These are phyloP conservation scores for Drosophila algonquin DNA, from an alignment of 2,888 invertebrate species.

Conservation along the genomic window DNA sequence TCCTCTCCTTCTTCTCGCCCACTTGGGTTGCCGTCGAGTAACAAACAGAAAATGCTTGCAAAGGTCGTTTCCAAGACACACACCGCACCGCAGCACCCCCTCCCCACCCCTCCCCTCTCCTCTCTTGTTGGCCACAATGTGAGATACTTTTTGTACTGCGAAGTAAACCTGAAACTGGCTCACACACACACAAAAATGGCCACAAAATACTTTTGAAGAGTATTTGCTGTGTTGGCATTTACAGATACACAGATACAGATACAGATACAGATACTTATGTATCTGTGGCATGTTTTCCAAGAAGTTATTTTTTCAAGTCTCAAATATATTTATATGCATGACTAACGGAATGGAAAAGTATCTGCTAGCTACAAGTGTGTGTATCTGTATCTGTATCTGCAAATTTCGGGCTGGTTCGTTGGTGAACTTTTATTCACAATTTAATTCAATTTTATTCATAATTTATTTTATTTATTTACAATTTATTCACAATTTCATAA, in stretches of 20 bases:
- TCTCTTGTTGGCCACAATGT: conserved; percentile 4
- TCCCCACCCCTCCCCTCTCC: neutral
- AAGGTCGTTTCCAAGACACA: conserved; percentile 42
- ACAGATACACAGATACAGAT: neutral
- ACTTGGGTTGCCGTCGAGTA: conserved; percentile 21
- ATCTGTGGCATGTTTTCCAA: conserved; percentile 46
- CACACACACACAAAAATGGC: conserved; percentile 23
- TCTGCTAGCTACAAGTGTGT: conserved; percentile 6
- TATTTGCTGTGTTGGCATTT: conserved; percentile 48
- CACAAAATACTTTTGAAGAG: conserved; percentile 25
- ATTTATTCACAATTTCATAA: too few species aligned
- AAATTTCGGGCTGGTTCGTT: too few species aligned
- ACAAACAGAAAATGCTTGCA: conserved; percentile 35
- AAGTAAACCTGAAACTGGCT: conserved; percentile 47
- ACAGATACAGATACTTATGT: neutral
- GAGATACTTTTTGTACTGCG: conserved; percentile 10
- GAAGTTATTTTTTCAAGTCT: conserved; percentile 52
- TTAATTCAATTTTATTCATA: too few species aligned
- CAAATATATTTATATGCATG: conserved; percentile 35
- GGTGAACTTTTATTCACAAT: neutral
- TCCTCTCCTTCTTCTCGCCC: conserved; percentile 8
- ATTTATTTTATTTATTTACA: too few species aligned
- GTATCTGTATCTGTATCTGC: conserved; percentile 10
- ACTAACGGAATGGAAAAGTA: conserved; percentile 40
- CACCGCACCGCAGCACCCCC: conserved; percentile 4